These are phyloP conservation scores for Melinopterus prodromus DNA, from an alignment of 2,888 invertebrate genomes.

Conservation along the genomic window DNA sequence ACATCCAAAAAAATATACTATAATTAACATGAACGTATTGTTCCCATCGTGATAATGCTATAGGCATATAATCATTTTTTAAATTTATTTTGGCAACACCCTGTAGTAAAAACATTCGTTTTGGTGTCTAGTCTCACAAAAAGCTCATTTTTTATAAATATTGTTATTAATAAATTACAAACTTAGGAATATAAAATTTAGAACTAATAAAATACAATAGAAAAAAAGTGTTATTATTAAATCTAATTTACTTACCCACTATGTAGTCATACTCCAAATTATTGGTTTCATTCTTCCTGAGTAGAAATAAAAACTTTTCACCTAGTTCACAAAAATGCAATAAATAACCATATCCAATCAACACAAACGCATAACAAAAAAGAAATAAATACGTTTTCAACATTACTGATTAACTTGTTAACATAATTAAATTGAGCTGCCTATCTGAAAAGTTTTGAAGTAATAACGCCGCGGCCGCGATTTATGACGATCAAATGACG, in stretches of 20 bases:
- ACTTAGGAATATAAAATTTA: no score
- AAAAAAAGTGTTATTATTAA: conserved; percentile 15
- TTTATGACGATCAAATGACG: background rate
- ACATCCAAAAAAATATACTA: no score
- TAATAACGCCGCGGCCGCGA: background rate
- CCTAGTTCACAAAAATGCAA: background rate
- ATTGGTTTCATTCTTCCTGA: background rate
- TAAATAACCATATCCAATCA: background rate
- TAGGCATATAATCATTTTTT: no score
- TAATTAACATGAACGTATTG: no score
- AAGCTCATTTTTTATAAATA: no score
- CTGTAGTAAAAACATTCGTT: no score
- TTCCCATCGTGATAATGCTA: no score
- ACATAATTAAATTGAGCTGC: background rate
- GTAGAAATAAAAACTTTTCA: background rate
- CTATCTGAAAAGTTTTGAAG: background rate
- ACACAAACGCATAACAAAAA: background rate
- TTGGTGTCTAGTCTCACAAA: no score
- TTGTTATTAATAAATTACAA: no score
- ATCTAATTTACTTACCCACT: conserved; percentile 62
- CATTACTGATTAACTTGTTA: background rate
- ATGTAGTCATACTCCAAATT: conserved; percentile 66
- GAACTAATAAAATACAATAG: no score
- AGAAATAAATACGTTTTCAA: background rate
- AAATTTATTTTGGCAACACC: no score